Conservation (phyloP, 2,888 invertebrate species). For the Scaptomyza reducta region DNA sequence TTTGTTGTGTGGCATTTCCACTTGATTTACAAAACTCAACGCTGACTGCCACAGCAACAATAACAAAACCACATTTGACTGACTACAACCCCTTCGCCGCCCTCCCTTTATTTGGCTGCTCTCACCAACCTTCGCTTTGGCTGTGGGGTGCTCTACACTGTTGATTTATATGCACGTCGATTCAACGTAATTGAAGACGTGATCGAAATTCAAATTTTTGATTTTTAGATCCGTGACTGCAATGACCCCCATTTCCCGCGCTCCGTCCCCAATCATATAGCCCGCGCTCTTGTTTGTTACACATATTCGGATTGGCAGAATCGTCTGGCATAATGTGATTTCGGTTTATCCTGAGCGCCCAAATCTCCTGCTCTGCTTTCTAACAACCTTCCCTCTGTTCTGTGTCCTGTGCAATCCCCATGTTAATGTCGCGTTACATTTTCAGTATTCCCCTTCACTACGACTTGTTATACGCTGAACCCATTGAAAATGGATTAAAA, state of each 20-base stretch:
- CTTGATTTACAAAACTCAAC: constrained; percentile 78
- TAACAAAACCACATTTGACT: constrained; percentile 74
- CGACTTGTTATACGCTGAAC: too few species aligned
- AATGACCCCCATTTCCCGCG: constrained; percentile 34
- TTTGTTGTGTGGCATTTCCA: constrained; percentile 66
- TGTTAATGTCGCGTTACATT: constrained; percentile 47
- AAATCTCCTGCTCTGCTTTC: neutral
- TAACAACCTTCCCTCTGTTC: neutral
- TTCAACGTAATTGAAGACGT: constrained; percentile 79
- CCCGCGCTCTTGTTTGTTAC: constrained; percentile 21
- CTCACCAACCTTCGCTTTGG: constrained; percentile 3
- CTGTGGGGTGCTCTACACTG: constrained; percentile 47
- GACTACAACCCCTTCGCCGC: constrained; percentile 35
- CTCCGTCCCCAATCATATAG: too few species aligned
- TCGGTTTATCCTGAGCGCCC: constrained; percentile 49
- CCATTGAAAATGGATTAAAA: too few species aligned
- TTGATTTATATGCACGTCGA: constrained; percentile 79
- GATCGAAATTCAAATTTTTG: constrained; percentile 80
- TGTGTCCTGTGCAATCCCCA: constrained; percentile 7
- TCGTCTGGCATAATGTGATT: constrained; percentile 68
- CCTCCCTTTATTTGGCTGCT: neutral
- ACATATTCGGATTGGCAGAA: constrained; percentile 33
- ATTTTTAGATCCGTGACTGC: constrained; percentile 72
- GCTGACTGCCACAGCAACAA: constrained; percentile 40
- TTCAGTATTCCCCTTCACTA: constrained; percentile 10